Base-by-base conservation (phyloP, 2,113 vertebrate genomes). In the Channa argus region DNA sequence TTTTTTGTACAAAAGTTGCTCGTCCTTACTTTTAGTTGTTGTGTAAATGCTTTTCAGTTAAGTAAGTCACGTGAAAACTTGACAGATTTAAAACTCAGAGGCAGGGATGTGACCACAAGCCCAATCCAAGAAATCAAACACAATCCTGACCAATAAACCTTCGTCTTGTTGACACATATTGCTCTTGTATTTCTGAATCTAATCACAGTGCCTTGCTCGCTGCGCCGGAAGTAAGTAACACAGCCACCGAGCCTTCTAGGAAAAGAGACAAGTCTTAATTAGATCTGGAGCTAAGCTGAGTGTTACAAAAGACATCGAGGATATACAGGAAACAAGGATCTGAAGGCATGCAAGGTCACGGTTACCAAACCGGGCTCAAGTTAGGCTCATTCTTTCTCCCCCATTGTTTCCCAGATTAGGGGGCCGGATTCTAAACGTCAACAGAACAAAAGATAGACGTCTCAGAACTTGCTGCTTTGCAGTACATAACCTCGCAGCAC, bases 221-320 rank as follows among this genome's bases (percentile, higher is more conserved):
- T 24, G 15, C 13, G 7, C 36, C 61, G 63, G 39, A 41, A 71
- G 66, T 69, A 44, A 67, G 74, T 14, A 61, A 69, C 66, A 62
- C 62, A 70, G 52, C 56, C 11, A 51, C 53, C 6, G 13, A 76
- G 71, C 73, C 54, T 78, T 79, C 77, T 49, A 87, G 78, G 86
- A 86, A 85, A 52, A 78, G 52, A 76, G 60, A 63, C 72, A n/a
- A 70, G 62, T 63, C 69, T 71, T 83, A 78, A 89, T 88, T 79
- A 89, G 86, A 88, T 83, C 79, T 64, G 80, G 47, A 61, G 80
- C 85, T 86, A 24, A 74, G 24, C 24, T 24, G 68, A 33, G 69
- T 34, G 75, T 8, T 73, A 87, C 75, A 80, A 79, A 80, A 71
- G 81, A 71, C 80, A 51, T 52, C 0, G 37, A 79, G 65, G 47